Percentiles rank a stretch among this genome's conserved stretches.
Conservation (phyloP, 2,113 vertebrate genomes). For the Cephalopterus ornatus region DNA sequence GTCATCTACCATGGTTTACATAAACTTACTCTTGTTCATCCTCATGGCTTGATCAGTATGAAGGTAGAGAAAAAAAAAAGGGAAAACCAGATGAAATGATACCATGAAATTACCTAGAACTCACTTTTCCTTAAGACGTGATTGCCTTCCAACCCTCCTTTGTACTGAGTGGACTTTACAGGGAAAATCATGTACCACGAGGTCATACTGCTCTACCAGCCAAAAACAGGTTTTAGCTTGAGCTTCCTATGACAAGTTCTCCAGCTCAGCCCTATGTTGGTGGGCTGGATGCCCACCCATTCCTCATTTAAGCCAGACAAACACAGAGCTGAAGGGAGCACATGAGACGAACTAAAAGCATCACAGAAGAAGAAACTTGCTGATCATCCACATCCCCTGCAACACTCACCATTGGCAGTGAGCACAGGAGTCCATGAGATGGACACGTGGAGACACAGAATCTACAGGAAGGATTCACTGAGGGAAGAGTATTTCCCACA, state of each 20-base stretch:
- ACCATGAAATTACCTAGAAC: background rate
- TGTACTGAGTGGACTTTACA: background rate
- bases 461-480: background rate
- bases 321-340: background rate
- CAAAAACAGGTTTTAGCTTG: background rate
- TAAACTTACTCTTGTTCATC: background rate
- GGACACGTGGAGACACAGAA: background rate
- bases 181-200: fast-evolving
- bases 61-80: background rate
- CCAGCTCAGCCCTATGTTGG: background rate
- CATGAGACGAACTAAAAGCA: background rate
- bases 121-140: background rate
- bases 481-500: background rate
- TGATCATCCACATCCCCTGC: background rate
- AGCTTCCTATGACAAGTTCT: background rate
- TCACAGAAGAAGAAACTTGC: background rate
- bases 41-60: background rate
- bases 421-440: background rate
- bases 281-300: background rate
- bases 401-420: background rate
- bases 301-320: background rate
- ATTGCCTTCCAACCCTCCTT: background rate
- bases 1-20: background rate
- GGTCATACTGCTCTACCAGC: background rate
- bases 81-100: background rate